phyloP scores from a whole-genome alignment of 2,113 vertebrate genomes.

The Ictalurus furcatus region DNA sequence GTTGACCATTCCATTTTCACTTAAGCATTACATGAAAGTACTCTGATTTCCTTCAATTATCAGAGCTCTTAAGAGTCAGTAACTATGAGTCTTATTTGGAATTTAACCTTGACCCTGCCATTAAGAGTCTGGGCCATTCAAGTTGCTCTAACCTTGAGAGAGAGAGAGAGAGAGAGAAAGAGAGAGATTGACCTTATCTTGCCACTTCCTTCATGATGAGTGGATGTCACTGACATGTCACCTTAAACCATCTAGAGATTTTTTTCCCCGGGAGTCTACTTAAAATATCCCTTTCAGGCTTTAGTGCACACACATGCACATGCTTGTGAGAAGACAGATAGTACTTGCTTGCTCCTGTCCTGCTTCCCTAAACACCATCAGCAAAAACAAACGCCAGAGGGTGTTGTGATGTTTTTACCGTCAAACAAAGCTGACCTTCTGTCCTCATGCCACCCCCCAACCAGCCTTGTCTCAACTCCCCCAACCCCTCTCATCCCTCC shows the following conservation, averaged over 20 bases:
- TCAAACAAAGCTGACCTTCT: conserved; percentile 56
- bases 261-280: conserved; percentile 35
- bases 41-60: neutral
- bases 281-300: conserved; percentile 48
- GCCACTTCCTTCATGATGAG: conserved; percentile 36
- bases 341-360: conserved; percentile 20
- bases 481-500: neutral
- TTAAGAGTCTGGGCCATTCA: conserved; percentile 32
- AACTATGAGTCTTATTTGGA: conserved; percentile 4
- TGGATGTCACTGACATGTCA: conserved; percentile 40
- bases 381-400: conserved; percentile 52
- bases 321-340: conserved; percentile 44
- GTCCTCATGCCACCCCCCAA: conserved; percentile 22
- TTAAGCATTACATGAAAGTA: neutral
- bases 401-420: conserved; percentile 54
- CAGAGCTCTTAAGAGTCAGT: conserved; percentile 13
- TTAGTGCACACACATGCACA: conserved; percentile 19
- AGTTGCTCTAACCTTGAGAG: conserved; percentile 4
- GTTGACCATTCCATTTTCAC: neutral
- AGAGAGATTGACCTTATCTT: conserved; percentile 31
- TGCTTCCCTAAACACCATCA: conserved; percentile 45
- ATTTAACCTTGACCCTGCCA: conserved; percentile 46
- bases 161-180: conserved; percentile 10
- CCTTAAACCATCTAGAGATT: conserved; percentile 29
- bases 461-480: neutral